A percentile compares a stretch with the other conserved stretches of the same genome.
Conservation (phyloP, 1,140 invertebrate species). For the Diuraphis noxia region DNA sequence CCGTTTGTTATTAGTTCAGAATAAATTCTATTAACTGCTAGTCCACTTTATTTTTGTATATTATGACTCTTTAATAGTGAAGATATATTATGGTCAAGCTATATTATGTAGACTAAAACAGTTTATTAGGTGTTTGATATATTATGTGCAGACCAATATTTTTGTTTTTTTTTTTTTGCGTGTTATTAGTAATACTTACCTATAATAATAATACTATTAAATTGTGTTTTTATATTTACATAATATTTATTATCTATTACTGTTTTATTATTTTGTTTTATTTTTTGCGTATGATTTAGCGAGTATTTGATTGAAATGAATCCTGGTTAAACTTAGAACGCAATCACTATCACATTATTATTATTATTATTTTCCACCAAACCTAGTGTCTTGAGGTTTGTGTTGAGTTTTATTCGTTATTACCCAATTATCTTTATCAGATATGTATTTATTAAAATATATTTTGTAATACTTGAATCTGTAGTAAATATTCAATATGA, state of each 20-base stretch:
- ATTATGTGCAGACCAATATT: not conserved
- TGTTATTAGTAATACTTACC: not conserved
- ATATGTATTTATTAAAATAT: not conserved
- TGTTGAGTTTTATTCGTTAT: not conserved
- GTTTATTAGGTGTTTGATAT: not conserved
- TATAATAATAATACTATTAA: not conserved
- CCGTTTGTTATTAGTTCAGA: not conserved
- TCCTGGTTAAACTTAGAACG: not conserved
- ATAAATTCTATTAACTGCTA: not conserved
- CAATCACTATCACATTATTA: not conserved
- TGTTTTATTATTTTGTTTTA: not conserved
- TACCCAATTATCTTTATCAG: not conserved
- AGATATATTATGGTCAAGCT: not conserved
- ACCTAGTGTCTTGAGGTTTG: not conserved
- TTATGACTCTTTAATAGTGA: not conserved
- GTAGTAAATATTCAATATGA: conserved; percentile 64
- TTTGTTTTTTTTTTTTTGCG: not conserved
- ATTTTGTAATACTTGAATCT: not conserved
- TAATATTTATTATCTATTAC: not conserved
- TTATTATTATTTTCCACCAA: not conserved
- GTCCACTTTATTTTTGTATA: not conserved
- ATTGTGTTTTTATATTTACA: not conserved
- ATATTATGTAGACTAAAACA: not conserved
- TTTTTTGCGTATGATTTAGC: conserved; percentile 29
- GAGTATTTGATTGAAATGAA: conserved; percentile 11